Conservation (phyloP, 2,888 invertebrate genomes). For the Tanytarsus gracilentus region DNA sequence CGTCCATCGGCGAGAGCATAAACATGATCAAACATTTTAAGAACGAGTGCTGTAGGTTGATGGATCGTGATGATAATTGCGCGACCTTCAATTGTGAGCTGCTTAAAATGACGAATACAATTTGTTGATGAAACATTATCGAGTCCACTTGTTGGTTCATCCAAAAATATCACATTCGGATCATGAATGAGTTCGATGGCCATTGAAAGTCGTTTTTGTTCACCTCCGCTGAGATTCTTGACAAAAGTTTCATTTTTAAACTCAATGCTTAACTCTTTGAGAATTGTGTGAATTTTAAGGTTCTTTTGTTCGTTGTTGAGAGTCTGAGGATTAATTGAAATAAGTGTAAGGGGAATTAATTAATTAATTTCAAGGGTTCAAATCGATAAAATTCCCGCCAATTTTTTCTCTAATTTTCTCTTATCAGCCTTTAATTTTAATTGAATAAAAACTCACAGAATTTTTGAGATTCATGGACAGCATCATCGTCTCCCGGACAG, state of each 20-base stretch:
- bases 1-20: constrained; percentile 73
- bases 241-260: constrained; percentile 1
- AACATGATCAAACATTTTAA: constrained; percentile 82
- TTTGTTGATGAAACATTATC: constrained; percentile 78
- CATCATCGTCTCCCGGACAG: constrained; percentile 75
- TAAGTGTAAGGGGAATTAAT: no score
- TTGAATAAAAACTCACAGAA: no score
- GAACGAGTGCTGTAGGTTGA: constrained; percentile 78
- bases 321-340: no score
- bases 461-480: constrained; percentile 79
- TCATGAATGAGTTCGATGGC: constrained; percentile 15
- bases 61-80: constrained; percentile 85
- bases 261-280: no score
- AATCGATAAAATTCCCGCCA: constrained; percentile 57
- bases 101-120: constrained; percentile 67
- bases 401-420: background rate
- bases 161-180: constrained; percentile 6
- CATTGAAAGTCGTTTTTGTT: constrained; percentile 14
- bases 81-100: constrained; percentile 71
- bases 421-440: no score
- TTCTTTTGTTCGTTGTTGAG: no score
- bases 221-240: constrained; percentile 20
- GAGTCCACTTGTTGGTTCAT: constrained; percentile 51
- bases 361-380: no score
- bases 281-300: no score